Base-by-base conservation (phyloP, 1,140 invertebrate genomes). In the Heliconius congener region DNA sequence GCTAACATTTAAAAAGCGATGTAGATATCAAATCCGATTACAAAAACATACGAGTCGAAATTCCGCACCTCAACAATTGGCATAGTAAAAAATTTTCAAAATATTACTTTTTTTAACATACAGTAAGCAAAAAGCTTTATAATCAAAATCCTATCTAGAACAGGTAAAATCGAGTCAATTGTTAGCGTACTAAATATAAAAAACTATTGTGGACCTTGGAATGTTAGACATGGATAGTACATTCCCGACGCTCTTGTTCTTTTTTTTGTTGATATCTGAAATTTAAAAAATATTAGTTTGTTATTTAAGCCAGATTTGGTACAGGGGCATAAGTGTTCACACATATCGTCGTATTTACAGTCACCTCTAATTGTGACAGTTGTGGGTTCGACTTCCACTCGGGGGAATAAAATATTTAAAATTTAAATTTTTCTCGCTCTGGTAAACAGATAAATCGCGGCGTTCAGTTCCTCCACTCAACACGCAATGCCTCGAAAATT, bases 141-240 rank as follows among this genome's bases (percentile, higher is more conserved):
- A 72, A 74, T 81, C 27, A 66, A 77, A 77, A 73, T 23, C 39
- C 55, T 76, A 73, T 74, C 75, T 76, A 76, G 60, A 50, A 81
- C 34, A 74, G 75, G 70, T 78, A 71, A 75, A 70, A 34, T 37
- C 55, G 46, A 72, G 72, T 78, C 66, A 70, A 52, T 78, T 42
- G 71, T 76, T 74, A 75, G 74, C 46, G 19, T 52, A 42, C 73
- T 82, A 78, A 73, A 75, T 82, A 82, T 82, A 85, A 82, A 73
- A 79, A 60, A 52, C 82, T 84, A 80, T 60, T 83, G 81, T 87
- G 85, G 86, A 84, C 85, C 80, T 81, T 87, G 84, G 85, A 87
- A 84, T 86, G 88, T 88, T 95, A 95, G 82, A 95, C 94, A 79
- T 95, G 94, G 76, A 95, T 95, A 57, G 94, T 95, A 85, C 94